Percentiles rank a stretch among this genome's conserved stretches.
Conservation (phyloP, 2,113 vertebrate species). For the Scortum barcoo region DNA sequence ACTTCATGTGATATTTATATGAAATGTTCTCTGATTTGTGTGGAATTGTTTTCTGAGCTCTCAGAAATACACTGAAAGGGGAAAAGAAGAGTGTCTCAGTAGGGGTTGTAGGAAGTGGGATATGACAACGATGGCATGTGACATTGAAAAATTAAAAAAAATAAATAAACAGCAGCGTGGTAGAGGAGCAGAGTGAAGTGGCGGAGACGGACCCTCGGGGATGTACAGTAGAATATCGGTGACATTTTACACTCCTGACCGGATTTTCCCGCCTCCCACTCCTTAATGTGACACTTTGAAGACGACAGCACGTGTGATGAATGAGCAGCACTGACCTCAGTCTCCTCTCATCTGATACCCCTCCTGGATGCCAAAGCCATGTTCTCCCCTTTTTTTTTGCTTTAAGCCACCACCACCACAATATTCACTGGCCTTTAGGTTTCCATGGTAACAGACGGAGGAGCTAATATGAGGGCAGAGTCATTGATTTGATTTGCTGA, state of each 20-base stretch:
- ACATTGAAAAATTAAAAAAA: conserved; percentile 32
- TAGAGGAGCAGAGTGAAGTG: not conserved
- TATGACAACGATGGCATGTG: conserved; percentile 36
- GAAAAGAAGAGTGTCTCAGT: conserved; percentile 24
- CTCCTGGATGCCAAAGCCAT: conserved; percentile 41
- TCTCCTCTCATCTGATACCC: conserved; percentile 11
- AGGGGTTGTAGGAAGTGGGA: conserved; percentile 26
- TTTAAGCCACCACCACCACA: conserved; percentile 13
- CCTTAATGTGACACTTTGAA: conserved; percentile 44
- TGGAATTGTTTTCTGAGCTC: not conserved
- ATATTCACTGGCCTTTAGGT: conserved; percentile 69
- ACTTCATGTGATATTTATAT: too few species aligned
- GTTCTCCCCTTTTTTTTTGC: conserved; percentile 29
- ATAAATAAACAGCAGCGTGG: not conserved
- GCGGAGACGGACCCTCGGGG: conserved; percentile 17
- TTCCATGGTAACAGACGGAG: conserved; percentile 72
- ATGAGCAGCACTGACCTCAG: conserved; percentile 35
- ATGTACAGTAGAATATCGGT: conserved; percentile 38
- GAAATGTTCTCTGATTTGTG: too few species aligned
- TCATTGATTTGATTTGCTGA: conserved; percentile 71
- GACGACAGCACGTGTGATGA: conserved; percentile 44
- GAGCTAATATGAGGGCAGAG: conserved; percentile 64
- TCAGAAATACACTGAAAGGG: not conserved
- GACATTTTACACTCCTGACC: conserved; percentile 41
- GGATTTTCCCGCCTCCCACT: conserved; percentile 31